A percentile compares a stretch with the other conserved stretches of the same genome.
Conservation (phyloP, 1,140 invertebrate species). For the Neodiprion pinetum region DNA sequence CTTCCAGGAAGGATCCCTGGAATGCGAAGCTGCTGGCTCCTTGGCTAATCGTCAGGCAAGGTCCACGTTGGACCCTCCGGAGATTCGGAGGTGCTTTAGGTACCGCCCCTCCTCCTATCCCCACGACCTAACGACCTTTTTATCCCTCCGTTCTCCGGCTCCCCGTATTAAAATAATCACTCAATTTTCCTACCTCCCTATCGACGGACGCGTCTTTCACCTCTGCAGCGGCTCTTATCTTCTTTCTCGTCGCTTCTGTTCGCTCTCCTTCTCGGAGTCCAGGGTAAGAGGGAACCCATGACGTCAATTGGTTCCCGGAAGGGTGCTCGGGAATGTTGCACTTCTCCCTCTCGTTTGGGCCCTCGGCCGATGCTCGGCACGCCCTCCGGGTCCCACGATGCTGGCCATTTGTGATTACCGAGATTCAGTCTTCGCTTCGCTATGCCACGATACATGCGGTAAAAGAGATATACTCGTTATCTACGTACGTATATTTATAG, state of each 20-base stretch:
- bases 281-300: not conserved
- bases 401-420: not conserved
- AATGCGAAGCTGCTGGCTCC: not conserved
- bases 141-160: not conserved
- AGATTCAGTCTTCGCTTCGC: not conserved
- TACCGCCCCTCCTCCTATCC: too few species aligned
- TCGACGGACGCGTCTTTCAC: too few species aligned
- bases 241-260: too few species aligned
- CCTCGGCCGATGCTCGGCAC: not conserved
- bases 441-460: not conserved
- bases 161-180: not conserved
- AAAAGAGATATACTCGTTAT: not conserved
- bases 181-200: not conserved
- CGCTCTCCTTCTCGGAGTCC: too few species aligned
- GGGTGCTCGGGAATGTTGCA: not conserved
- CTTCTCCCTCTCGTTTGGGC: not conserved
- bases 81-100: too few species aligned
- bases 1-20: slow-evolving; percentile 4
- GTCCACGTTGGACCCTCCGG: not conserved
- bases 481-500: not conserved
- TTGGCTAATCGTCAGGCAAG: not conserved
- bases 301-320: slow-evolving; percentile 1
- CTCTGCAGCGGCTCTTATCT: too few species aligned
- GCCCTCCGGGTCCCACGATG: slow-evolving; percentile 6
- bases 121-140: too few species aligned